Evolutionary conservation across 2,888 invertebrate genomes (phyloP).

Genomic region (Aphodius sticticus): DNA sequence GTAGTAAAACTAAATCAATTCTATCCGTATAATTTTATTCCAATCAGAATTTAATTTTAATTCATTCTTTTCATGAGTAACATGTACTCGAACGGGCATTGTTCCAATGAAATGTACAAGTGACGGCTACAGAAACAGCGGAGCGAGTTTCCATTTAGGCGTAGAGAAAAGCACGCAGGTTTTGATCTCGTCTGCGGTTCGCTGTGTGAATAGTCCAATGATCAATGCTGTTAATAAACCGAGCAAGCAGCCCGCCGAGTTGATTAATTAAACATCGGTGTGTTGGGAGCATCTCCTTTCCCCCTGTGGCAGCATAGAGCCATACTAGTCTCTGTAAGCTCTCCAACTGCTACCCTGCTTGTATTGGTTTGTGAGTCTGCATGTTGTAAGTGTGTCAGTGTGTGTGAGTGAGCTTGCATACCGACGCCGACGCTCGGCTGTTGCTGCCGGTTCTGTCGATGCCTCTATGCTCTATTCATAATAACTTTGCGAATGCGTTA

Average conservation of each 20-base stretch:
- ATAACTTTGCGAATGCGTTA: slow-evolving; percentile 21
- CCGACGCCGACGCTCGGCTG: neutral
- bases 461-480: neutral
- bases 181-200: slow-evolving; percentile 59
- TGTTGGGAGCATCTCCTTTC: slow-evolving; percentile 55
- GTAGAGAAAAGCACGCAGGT: slow-evolving; percentile 49
- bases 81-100: neutral
- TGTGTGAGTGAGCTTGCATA: neutral
- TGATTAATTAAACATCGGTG: slow-evolving; percentile 62
- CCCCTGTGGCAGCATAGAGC: slow-evolving; percentile 35
- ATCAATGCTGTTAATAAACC: slow-evolving; percentile 61
- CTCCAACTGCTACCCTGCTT: neutral
- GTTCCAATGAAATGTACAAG: slow-evolving; percentile 6
- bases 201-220: slow-evolving; percentile 59
- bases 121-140: slow-evolving; percentile 12
- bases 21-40: no score
- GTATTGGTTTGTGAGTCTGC: slow-evolving; percentile 8
- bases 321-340: neutral
- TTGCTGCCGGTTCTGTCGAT: neutral
- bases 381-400: neutral
- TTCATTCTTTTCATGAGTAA: no score
- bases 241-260: slow-evolving; percentile 55
- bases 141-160: neutral
- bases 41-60: no score
- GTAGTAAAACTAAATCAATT: no score